Conservation (phyloP, 2,797 vertebrate species). For the Alcedo atthis region DNA sequence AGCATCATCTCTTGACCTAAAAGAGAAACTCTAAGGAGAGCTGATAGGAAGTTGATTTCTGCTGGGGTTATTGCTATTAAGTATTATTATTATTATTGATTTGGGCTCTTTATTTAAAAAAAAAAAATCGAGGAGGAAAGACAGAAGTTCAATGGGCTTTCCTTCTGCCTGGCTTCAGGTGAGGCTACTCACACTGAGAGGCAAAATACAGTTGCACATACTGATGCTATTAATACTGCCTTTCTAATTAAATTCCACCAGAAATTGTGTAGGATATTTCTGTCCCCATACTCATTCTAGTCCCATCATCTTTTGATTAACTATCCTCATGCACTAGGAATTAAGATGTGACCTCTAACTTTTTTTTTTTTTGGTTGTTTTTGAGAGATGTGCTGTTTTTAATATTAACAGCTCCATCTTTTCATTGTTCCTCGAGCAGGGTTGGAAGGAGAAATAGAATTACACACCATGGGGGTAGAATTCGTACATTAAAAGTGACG, state of each 20-base stretch:
- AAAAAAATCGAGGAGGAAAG: neutral
- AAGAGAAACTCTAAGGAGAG: conserved; percentile 46
- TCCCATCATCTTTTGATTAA: conserved; percentile 74
- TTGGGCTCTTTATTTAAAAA: conserved; percentile 9
- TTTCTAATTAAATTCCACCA: conserved; percentile 76
- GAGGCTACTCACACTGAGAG: conserved; percentile 2
- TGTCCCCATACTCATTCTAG: conserved; percentile 64
- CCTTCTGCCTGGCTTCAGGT: neutral
- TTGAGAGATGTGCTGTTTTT: conserved; percentile 66
- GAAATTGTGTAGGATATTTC: conserved; percentile 68
- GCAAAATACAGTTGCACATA: conserved; percentile 50
- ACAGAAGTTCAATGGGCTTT: conserved; percentile 10
- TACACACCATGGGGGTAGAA: conserved; percentile 66
- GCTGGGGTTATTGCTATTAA: conserved; percentile 4
- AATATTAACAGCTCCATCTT: conserved; percentile 61
- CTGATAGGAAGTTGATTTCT: conserved; percentile 1
- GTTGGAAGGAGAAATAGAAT: conserved; percentile 69
- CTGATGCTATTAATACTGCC: conserved; percentile 66
- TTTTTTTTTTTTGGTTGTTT: conserved; percentile 55
- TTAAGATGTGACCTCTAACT: conserved; percentile 72
- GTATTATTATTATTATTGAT: conserved; percentile 24
- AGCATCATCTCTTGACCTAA: conserved; percentile 38
- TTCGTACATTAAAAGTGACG: conserved; percentile 58
- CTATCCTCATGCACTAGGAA: conserved; percentile 67
- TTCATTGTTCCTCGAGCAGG: conserved; percentile 45